phyloP scores from a whole-genome alignment of 2,797 vertebrate species.

The Scolopax bukidnonensis region DNA sequence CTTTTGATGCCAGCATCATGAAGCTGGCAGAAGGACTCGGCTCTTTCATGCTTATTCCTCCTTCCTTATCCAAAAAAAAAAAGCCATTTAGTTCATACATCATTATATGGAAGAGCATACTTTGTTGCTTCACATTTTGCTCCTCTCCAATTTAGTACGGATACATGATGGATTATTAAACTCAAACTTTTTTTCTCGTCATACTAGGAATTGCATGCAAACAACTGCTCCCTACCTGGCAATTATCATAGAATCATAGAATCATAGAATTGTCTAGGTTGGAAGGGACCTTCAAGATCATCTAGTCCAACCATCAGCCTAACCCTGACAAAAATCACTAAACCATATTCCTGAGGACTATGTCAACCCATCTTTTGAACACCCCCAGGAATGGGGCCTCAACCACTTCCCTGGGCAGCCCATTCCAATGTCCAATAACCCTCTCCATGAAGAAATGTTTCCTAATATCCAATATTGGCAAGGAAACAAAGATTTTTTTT shows the following conservation, averaged over 20 bases:
- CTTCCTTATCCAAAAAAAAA: background rate
- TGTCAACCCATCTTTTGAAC: too few species aligned
- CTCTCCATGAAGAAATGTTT: too few species aligned
- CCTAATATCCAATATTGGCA: background rate
- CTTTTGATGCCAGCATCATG: background rate
- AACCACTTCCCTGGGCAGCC: too few species aligned
- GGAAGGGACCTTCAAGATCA: too few species aligned
- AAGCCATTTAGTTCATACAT: background rate
- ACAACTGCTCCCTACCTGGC: background rate
- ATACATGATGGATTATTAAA: background rate
- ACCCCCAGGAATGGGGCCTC: too few species aligned
- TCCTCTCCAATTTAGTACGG: background rate
- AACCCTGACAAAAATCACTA: too few species aligned
- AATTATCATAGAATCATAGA: background rate
- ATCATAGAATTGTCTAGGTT: too few species aligned
- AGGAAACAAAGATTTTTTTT: constrained; percentile 49
- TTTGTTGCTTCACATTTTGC: background rate
- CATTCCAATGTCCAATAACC: too few species aligned
- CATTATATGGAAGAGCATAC: background rate
- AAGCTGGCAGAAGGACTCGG: background rate
- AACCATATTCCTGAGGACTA: too few species aligned
- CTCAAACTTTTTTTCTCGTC: background rate
- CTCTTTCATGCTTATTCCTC: background rate
- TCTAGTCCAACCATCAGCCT: too few species aligned
- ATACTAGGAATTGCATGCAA: background rate